Evolutionary conservation across 1,140 invertebrate genomes (phyloP), one percentile per base, ranked within the genome.

Genomic region (Drosophila fuyamai): DNA sequence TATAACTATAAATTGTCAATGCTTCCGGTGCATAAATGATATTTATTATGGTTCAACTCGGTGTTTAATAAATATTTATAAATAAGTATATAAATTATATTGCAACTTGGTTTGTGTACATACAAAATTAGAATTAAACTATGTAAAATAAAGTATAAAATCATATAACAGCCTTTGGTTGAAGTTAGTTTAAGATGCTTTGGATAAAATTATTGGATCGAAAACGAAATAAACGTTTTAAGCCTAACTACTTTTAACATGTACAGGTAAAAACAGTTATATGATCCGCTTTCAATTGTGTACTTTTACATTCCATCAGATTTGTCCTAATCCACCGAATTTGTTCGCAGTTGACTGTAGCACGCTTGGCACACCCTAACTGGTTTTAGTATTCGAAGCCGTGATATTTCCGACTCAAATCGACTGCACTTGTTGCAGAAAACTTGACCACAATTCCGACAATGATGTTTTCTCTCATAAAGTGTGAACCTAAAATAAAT

Each of bases 371-470:
- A 98, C 9, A 98, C 98, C 79, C 97, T 94, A 14, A 98, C 97
- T 14, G 97, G 97, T 55, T 98, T 97, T 53, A 97, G 92, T 79
- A 98, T 98, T 41, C 97, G 95, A 60, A 99, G 93, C 43, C 97
- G 95, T 2, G 96, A 96, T 74, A 99, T 98, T 93, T 98, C 97
- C 54, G 97, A 98, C 93, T 98, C 97, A 94, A 98, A 99, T 74
- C 96, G 95, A 91, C 97, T 98, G 93, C 98, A 99, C 89, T 96
- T 98, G 10, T 98, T 98, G 94, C 98, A 99, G 93, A 99, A 99
- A 29, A 99, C 96, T 91, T 97, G 96, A 38, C 98, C 98, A 93
- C 98, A 99, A 93, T 99, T 98, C 38, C 98, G 94, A 93, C 98
- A 99, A 93, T 99, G 98, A 94, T 99, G 98, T 76, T 96, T 95